These are phyloP conservation scores for Hyles vespertilio DNA, from an alignment of 1,140 invertebrate species.

Conservation along the genomic window DNA sequence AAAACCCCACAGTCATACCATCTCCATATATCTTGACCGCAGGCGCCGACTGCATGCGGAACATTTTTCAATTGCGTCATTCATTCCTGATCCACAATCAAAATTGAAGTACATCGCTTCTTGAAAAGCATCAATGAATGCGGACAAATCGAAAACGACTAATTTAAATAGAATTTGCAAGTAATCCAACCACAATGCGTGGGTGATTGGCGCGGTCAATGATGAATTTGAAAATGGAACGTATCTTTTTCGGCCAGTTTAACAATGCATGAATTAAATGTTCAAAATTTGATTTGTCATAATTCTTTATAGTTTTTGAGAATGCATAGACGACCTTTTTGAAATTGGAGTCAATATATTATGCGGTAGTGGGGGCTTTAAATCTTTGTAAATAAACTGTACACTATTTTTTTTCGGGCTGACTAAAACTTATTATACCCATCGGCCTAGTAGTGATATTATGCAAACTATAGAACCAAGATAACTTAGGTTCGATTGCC, in stretches of 20 bases:
- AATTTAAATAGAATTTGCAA: constrained; percentile 54
- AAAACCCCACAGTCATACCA: constrained; percentile 43
- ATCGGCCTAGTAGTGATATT: too few relatives aligned
- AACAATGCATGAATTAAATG: constrained; percentile 46
- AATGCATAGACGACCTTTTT: too few relatives aligned
- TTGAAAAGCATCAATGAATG: constrained; percentile 23
- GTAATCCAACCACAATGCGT: constrained; percentile 55
- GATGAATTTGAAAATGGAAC: constrained; percentile 7
- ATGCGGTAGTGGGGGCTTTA: too few relatives aligned
- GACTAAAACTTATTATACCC: too few relatives aligned
- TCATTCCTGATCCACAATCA: constrained; percentile 15
- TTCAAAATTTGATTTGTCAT: constrained; percentile 33
- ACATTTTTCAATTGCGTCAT: constrained; percentile 8
- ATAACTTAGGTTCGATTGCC: too few relatives aligned
- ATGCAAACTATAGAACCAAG: too few relatives aligned
- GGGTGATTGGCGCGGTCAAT: constrained; percentile 45
- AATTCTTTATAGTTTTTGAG: not conserved
- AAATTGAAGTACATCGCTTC: not conserved
- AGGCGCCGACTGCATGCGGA: constrained; percentile 16
- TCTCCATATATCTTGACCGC: constrained; percentile 42
- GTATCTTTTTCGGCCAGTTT: constrained; percentile 16
- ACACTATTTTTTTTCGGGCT: too few relatives aligned
- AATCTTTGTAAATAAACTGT: too few relatives aligned
- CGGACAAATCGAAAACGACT: not conserved
- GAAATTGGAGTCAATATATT: too few relatives aligned